Evolutionary conservation across 2,888 invertebrate species (phyloP), one percentile per base, ranked within the genome.

Genomic region (Hypomecis atomaria): DNA sequence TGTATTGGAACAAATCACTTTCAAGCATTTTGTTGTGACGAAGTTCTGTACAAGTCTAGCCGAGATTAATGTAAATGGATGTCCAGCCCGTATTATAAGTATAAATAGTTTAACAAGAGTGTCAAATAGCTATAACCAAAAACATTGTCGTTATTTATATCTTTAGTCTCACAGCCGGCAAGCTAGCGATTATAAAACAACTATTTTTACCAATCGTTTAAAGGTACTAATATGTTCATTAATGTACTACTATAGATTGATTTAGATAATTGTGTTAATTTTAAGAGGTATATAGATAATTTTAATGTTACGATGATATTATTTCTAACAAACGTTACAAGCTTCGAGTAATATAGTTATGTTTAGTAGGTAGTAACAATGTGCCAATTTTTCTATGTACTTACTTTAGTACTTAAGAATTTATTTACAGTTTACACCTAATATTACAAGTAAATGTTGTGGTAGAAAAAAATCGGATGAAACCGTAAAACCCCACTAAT

Each of bases 351-450:
- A 64, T 71, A 62, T 71, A 74, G 63, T 72, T 73, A 69, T 69
- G 69, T 69, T 62, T 55, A 73, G 63, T 68, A 55, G 67, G 52
- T 73, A 65, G 45, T 50, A 11, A 44, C 1, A 10, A 63, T 57
- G 55, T 67, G 70, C 69, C 69, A 69, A 65, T 60, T 57, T 62
- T 52, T 23, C 23, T 44, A 48, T 13, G 69, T 70, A 72, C 70
- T 68, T 64, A 67, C 66, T 69, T 64, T 53, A 70, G 71, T 74
- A 72, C 63, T 73, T 72, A 71, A 67, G 49, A 42, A 59, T 65
- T 67, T 62, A 52, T 59, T 66, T 53, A 50, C 50, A 37, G 13
- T 13, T 13, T 37, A 50, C 11, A 50, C 50, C 37, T 11, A 50
- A 50, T 11, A 37, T 5, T 37, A 11, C 36, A 9, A 9, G 33